Base-by-base conservation (phyloP, 64 coral and sea anemone genomes). In the Pocillopora damicornis region DNA sequence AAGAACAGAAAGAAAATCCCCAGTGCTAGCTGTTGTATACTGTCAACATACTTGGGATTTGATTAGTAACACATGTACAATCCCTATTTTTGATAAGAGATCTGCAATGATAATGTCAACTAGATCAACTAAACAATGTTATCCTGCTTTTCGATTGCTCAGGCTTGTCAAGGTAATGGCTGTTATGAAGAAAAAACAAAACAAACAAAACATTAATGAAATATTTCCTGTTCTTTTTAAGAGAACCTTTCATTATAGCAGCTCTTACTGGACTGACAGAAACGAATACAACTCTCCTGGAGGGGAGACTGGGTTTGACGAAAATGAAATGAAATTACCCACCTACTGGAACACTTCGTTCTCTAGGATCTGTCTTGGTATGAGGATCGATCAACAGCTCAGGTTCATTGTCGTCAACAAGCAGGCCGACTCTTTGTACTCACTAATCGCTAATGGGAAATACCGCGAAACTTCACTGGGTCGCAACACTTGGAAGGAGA, bases 361-460 rank as follows among this genome's bases (percentile, higher is more conserved):
- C 0, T 15, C 63, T 20, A 65, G 15, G 63, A 65, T 65, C 20
- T 65, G 63, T 20, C 63, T 65, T 65, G 63, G 63, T 1, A 65
- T 65, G 13, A 65, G 18, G 63, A 65, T 65, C 13, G 63, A 13
- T 1, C 0, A 65, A 15, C 63, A 65, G 63, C 12, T 15, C 14
- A 65, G 15, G 11, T 51, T 51, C 42, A 51, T 51, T 4, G 42
- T 51, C 42, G 7, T 51, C 7, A 51, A 51, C 7, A 51, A 65
- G 14, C 71, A 60, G 60, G 83, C 82, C 45, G 63, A 15, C 9
- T 77, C 74, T 37, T 18, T 91, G 56, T 75, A 63, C 42, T 58
- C 64, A 8, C 56, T 91, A 9, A 85, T 91, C 38, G 89, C 79
- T 5, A 80, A 91, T 16, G 81, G 81, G 38, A 59, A 71, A 58